Evolutionary conservation across 2,113 vertebrate species (phyloP), one percentile per base, ranked within the genome.

Genomic region (Ardeotis arabs): DNA sequence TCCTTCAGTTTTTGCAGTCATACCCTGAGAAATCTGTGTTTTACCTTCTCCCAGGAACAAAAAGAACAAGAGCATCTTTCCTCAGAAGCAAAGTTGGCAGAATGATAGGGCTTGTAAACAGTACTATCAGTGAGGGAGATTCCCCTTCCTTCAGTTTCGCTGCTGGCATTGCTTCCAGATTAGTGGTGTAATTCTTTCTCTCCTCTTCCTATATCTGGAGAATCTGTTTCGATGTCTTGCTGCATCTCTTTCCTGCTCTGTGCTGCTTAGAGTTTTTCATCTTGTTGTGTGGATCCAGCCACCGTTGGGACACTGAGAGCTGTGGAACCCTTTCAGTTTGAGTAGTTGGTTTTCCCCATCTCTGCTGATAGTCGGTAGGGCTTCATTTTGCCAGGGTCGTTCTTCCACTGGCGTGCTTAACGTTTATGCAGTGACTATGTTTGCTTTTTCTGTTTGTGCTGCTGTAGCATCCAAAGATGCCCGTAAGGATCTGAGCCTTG

Each of bases 241-340:
- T 77, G 29, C 41, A 49, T 44, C 66, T 74, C 28, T 67, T 86
- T 67, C 33, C 35, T 76, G 23, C 49, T 84, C 33, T 20, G 3
- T 66, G 90, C 49, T 53, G 22, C 23, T 63, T 35, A 12, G 27
- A 45, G 11, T 13, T 84, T 92, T 86, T 63, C 14, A 29, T 59
- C 50, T 80, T 23, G 12, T 44, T 33, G 22, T 5, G 5, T 53
- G 45, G 52, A 69, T 63, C 27, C 47, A 60, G 39, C 55, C 80
- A 18, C 37, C 41, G 22, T 18, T 3, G 3, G 13, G 37, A 70
- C 50, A n/a, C 63, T 69, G 24, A 9, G 28, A 72, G 24, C 13
- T 47, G 49, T 0, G 33, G 53, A 88, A 35, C 21, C 29, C 49
- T 74, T 74, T 63, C 37, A 16, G 3, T 72, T 39, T 0, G 0